Percentiles rank a stretch among this genome's conserved stretches.
Evolutionary conservation across 2,113 vertebrate species (phyloP).

Genomic region (Craseonycteris thonglongyai): DNA sequence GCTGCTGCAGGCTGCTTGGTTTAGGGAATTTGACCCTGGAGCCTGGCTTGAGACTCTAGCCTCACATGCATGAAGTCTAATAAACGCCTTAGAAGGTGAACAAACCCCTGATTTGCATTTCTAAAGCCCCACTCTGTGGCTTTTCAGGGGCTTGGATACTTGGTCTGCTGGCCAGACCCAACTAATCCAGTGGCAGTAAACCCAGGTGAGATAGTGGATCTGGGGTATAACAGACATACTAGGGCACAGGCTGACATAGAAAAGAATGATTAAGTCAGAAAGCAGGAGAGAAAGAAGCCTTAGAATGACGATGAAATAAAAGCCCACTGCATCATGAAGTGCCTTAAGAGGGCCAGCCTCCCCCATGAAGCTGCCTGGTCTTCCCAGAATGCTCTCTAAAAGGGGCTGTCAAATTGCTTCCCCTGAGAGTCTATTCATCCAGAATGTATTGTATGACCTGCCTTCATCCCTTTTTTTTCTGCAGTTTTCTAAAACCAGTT

Average conservation of each 20-base stretch:
- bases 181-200: not conserved
- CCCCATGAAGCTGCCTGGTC: not conserved
- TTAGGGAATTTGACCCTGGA: not conserved
- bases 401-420: not conserved
- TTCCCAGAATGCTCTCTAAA: not conserved
- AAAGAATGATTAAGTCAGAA: not conserved
- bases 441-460: not conserved
- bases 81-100: not conserved
- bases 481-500: not conserved
- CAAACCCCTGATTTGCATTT: conserved; percentile 18
- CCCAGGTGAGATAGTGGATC: not conserved
- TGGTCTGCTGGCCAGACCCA: not conserved
- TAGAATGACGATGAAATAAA: not conserved
- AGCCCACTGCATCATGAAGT: not conserved
- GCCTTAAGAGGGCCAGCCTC: not conserved
- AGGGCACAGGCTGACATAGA: not conserved
- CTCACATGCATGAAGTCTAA: not conserved
- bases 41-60: not conserved
- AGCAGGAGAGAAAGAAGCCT: not conserved
- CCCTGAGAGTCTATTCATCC: not conserved
- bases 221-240: not conserved
- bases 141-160: not conserved
- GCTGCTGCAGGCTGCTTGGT: not conserved
- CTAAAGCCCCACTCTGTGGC: not conserved
- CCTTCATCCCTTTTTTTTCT: not conserved